Conservation (phyloP, 2,888 invertebrate genomes). For the Mythimna albipuncta region DNA sequence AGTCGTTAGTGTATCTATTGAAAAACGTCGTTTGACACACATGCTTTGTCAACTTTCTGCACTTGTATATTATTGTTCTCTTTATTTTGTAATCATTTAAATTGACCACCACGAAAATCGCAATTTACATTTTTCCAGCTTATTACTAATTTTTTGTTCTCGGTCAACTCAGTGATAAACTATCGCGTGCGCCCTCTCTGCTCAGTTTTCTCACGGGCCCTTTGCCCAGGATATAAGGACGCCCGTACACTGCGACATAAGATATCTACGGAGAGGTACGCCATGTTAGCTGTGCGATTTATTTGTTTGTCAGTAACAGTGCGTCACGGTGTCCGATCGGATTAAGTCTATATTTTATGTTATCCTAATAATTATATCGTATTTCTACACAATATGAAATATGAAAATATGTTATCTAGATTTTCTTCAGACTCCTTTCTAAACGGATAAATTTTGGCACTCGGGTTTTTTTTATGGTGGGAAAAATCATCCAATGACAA, state of each 20-base stretch:
- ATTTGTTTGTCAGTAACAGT: neutral
- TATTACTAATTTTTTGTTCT: constrained; percentile 1
- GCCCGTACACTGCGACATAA: neutral
- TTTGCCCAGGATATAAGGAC: constrained; percentile 23
- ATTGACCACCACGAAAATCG: neutral
- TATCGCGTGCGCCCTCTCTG: constrained; percentile 25
- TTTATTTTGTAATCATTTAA: too few relatives aligned
- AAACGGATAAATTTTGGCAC: too few relatives aligned
- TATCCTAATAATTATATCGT: too few relatives aligned
- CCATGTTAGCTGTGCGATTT: neutral
- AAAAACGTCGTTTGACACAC: too few relatives aligned
- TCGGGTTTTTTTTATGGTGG: too few relatives aligned
- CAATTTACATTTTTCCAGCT: neutral
- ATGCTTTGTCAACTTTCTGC: too few relatives aligned
- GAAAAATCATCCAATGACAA: too few relatives aligned
- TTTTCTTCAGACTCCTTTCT: too few relatives aligned
- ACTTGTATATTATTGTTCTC: too few relatives aligned
- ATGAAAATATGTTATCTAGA: too few relatives aligned
- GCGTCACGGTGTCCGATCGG: neutral
- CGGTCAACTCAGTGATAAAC: constrained; percentile 16
- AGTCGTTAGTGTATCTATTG: too few relatives aligned
- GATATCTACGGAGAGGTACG: neutral
- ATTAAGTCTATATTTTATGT: neutral
- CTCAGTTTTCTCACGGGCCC: constrained; percentile 44
- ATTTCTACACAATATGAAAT: too few relatives aligned